These are phyloP conservation scores for Agrilus planipennis DNA, from an alignment of 1,140 invertebrate genomes.

Conservation along the genomic window DNA sequence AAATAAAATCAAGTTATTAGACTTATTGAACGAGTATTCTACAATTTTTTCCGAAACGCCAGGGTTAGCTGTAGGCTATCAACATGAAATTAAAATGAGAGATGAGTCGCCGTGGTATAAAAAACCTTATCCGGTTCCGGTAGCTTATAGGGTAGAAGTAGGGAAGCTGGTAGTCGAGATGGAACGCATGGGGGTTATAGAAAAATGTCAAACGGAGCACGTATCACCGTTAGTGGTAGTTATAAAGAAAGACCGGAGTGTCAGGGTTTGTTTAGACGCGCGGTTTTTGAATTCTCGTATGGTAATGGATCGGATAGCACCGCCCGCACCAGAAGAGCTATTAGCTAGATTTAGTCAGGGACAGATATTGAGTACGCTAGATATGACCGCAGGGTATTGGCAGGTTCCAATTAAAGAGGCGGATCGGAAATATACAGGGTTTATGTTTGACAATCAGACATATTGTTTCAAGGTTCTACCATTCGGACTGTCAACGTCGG, in stretches of 20 bases:
- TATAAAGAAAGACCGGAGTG: background rate
- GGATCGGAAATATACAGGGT: conserved; percentile 3
- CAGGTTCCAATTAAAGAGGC: background rate
- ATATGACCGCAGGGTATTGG: conserved; percentile 2
- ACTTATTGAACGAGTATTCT: background rate
- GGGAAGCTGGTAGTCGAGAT: background rate
- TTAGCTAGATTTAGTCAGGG: background rate
- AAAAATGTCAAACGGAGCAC: background rate
- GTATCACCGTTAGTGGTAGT: background rate
- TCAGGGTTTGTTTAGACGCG: conserved; percentile 6
- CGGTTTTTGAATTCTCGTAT: conserved; percentile 1
- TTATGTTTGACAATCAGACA: background rate
- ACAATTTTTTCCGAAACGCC: background rate
- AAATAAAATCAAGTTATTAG: background rate
- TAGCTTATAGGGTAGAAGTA: conserved; percentile 1
- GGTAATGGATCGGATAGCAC: background rate
- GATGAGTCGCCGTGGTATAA: background rate
- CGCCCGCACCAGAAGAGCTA: background rate
- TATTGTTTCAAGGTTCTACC: conserved; percentile 3
- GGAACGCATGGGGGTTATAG: conserved; percentile 1
- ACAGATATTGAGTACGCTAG: background rate
- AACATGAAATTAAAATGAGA: conserved; percentile 1
- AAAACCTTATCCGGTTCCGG: conserved; percentile 5
- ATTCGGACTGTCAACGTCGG: background rate
- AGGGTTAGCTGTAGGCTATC: background rate